A percentile compares a stretch with the other conserved stretches of the same genome.
Evolutionary conservation across 2,113 vertebrate genomes (phyloP).

Genomic region (Physeter macrocephalus): DNA sequence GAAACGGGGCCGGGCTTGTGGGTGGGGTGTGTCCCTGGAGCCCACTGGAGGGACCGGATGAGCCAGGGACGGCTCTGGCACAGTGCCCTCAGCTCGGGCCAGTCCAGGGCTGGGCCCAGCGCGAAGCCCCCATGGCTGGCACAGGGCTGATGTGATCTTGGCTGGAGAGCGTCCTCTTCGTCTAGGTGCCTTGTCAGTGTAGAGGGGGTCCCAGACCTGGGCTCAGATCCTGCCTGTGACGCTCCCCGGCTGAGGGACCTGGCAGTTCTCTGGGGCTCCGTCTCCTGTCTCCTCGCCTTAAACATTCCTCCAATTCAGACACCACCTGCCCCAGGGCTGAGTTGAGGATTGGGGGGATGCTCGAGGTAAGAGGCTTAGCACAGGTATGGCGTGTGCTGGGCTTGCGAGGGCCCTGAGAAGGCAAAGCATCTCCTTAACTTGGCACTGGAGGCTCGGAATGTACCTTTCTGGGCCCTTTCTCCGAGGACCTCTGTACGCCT

Average conservation of each 20-base stretch:
- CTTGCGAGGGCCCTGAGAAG: background rate
- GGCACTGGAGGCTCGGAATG: background rate
- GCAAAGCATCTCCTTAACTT: background rate
- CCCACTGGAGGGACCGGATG: constrained; percentile 46
- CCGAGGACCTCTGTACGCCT: background rate
- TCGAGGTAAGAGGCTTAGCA: too few relatives aligned
- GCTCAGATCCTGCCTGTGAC: background rate
- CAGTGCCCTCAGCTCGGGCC: background rate
- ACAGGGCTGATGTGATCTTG: fast-evolving
- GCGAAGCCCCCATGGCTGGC: background rate
- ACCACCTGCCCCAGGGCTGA: background rate
- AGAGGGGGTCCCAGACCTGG: background rate
- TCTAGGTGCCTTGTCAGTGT: fast-evolving
- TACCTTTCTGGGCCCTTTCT: background rate
- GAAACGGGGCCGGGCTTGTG: background rate
- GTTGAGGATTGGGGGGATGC: background rate
- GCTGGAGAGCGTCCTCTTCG: background rate
- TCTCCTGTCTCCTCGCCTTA: fast-evolving
- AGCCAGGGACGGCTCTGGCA: constrained; percentile 12
- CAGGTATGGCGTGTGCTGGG: fast-evolving
- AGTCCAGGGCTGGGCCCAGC: background rate
- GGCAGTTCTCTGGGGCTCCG: background rate
- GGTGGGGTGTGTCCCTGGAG: background rate
- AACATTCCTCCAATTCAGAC: fast-evolving
- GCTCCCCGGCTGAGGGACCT: background rate